Base-by-base conservation (phyloP, 2,888 invertebrate species). In the Drosophila mercatorum region DNA sequence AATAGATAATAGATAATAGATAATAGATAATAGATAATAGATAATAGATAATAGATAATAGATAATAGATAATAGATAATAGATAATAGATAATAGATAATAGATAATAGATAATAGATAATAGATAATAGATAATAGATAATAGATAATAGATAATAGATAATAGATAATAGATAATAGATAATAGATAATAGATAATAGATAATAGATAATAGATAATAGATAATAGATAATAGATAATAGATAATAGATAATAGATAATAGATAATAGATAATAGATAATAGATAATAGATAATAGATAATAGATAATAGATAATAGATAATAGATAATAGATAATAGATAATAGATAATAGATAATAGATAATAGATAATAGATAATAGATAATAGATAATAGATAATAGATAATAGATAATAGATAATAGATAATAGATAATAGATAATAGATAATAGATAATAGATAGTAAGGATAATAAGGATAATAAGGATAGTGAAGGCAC, bases 91-190 rank as follows among this genome's bases (percentile, higher is more conserved):
- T 51, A 51, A 8, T 51, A 51, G 31, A 51, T 51, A 51, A 17
- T 34, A 51, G n/a, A 49, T 34, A 49, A 11, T 49, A 49, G 34
- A 49, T 34, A 51, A 11, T 49, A 51, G 17, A 17, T 34, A 49
- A 11, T 51, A 51, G 10, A 51, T 51, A 34, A 31, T 31, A 31
- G 2, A 49, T 31, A 31, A 31, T 17, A 34, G 31, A 49, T 49
- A 49, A 31, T 17, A 49, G 31, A 49, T 34, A 34, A 10, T 10
- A 34, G 31, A 49, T 49, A 49, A 10, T n/a, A 44, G 43, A 44
- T 44, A 44, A 44, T 44, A 44, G 43, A 44, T 44, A 44, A 44
- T 40, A 41, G n/a, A 49, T 49, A 49, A 10, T 49, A 49, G 49
- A 49, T 49, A 49, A 31, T 49, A 49, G 31, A 17, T 34, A 34